Conservation (phyloP, 2,113 vertebrate species). For the Lophochroa leadbeateri region DNA sequence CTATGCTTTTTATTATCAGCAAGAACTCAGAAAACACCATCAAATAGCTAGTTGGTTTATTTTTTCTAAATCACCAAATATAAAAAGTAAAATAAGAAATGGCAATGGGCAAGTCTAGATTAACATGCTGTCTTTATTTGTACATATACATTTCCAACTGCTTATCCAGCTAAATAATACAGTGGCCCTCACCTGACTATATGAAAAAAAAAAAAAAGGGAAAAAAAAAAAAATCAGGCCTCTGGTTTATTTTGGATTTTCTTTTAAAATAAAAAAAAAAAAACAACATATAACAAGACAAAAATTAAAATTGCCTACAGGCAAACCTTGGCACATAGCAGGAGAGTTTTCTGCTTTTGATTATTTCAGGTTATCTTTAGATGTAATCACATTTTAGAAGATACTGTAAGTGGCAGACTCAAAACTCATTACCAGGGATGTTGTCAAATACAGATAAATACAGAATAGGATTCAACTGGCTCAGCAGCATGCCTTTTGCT, state of each 20-base stretch:
- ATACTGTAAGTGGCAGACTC: rapidly evolving
- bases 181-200: neutral
- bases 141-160: neutral
- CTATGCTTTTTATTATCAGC: neutral
- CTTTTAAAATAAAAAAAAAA: neutral
- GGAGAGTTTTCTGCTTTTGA: neutral
- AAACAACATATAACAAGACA: rapidly evolving
- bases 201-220: too few relatives aligned
- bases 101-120: neutral
- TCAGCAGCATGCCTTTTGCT: neutral
- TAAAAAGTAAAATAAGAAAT: neutral
- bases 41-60: neutral
- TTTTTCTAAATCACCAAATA: neutral
- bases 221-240: neutral
- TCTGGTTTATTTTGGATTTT: neutral
- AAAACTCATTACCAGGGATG: rapidly evolving
- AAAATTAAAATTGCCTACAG: neutral
- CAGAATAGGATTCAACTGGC: neutral
- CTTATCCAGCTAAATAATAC: neutral
- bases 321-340: neutral
- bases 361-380: neutral
- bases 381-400: neutral
- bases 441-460: neutral
- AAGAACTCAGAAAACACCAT: neutral
- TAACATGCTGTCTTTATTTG: neutral